phyloP scores from a whole-genome alignment of 2,113 vertebrate species.

The Pholis gunnellus region DNA sequence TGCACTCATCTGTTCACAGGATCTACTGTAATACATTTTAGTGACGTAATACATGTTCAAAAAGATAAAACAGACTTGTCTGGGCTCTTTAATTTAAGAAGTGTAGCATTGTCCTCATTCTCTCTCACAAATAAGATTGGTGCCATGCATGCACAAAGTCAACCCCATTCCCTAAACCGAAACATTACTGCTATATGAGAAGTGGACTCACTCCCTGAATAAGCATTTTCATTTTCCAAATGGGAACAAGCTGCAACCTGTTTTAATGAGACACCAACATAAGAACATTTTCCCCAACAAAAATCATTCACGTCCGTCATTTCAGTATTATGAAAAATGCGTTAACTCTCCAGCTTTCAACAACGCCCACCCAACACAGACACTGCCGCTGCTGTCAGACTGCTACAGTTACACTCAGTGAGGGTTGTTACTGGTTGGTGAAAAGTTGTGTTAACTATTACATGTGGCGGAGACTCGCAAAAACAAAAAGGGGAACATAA shows the following conservation, averaged over 20 bases:
- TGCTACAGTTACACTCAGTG: not conserved
- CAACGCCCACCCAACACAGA: not conserved
- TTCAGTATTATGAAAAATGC: not conserved
- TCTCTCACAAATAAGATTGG: not conserved
- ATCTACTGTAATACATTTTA: not conserved
- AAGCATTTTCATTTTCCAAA: not conserved
- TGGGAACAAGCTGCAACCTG: not conserved
- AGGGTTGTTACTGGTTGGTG: not conserved
- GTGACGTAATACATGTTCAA: not conserved
- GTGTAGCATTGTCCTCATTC: not conserved
- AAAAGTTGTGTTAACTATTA: not conserved
- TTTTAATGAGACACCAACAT: not conserved
- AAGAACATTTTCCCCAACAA: not conserved
- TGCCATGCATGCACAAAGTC: not conserved
- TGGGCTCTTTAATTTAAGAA: not conserved
- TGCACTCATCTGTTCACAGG: not conserved
- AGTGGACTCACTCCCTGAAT: not conserved
- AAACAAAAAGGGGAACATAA: conserved; percentile 18
- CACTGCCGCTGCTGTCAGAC: not conserved
- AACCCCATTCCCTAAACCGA: not conserved
- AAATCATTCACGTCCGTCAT: not conserved
- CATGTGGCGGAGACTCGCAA: not conserved
- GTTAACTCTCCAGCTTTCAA: not conserved
- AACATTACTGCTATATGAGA: not conserved
- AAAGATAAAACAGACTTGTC: not conserved